Base-by-base conservation (phyloP, 2,113 vertebrate genomes). In the Leptodactylus fuscus region DNA sequence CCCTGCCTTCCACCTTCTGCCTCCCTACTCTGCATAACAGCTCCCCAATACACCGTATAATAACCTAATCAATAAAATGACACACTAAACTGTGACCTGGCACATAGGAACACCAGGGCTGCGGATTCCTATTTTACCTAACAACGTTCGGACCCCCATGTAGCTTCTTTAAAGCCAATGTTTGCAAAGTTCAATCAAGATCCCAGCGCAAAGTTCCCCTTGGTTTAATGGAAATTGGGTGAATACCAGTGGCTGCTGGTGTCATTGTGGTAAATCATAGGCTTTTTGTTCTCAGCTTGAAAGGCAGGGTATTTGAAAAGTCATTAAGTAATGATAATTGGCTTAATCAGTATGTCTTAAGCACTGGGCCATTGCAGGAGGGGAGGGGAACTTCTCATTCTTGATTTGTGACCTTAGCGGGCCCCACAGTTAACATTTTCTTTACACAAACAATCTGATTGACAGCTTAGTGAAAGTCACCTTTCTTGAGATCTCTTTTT, bases 51-150 rank as follows among this genome's bases (percentile, higher is more conserved):
- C 91, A 91, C 92, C 85, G 76, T 87, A 88, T 83, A 81, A 92
- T 92, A 89, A 91, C 86, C 91, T 91, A 93, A 93, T 94, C 93
- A 92, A 94, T 94, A 93, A 87, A 20, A 89, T 82, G 90, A 88
- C 24, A 90, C 89, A 86, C 75, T 88, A 90, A 36, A 62, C 18
- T 81, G 62, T 48, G 11, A 9, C 44, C 38, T 51, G 44, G 62
- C 53, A 12, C 60, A 34, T 60, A 53, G 82, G 36, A 53, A 24
- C 11, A 48, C 48, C 89, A 88, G 91, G 90, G 88, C 81, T 44
- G 38, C 20, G 7, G 46, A 58, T 83, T 27, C 55, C 41, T 41
- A 41, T 51, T 73, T 83, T 24, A 74, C n/a, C 20, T 2, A 2
- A 27, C 29, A 46, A 82, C 62, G 27, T 67, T 27, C 41, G 46